Evolutionary conservation across 2,888 invertebrate genomes (phyloP).

Genomic region (Mesorhabditis sp.): DNA sequence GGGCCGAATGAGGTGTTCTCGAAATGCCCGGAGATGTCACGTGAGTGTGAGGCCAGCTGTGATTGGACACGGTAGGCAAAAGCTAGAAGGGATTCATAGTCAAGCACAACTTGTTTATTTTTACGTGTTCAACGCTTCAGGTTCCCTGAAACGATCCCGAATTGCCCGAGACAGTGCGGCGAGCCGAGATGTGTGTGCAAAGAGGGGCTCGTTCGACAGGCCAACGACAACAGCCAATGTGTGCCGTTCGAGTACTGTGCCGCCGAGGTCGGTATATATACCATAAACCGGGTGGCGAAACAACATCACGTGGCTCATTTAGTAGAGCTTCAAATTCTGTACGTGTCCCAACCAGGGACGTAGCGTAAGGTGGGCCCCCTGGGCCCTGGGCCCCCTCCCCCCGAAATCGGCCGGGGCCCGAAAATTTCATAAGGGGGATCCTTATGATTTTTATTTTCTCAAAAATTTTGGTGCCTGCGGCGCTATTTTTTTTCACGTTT

Average conservation of each 20-base stretch:
- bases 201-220: slow-evolving; percentile 50
- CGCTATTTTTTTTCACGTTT: neutral
- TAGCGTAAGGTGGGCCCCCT: too few relatives aligned
- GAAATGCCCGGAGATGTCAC: slow-evolving; percentile 47
- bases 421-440: too few relatives aligned
- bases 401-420: too few relatives aligned
- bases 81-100: too few relatives aligned
- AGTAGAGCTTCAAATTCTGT: too few relatives aligned
- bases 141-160: slow-evolving; percentile 40
- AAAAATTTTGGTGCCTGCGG: neutral
- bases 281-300: too few relatives aligned
- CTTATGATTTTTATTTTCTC: too few relatives aligned
- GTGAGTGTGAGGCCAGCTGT: slow-evolving; percentile 53
- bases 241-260: slow-evolving; percentile 54
- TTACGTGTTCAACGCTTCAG: neutral
- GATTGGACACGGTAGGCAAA: slow-evolving; percentile 51
- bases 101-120: too few relatives aligned
- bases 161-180: slow-evolving; percentile 34
- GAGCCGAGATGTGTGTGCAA: slow-evolving; percentile 32
- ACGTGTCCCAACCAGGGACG: too few relatives aligned
- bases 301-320: too few relatives aligned
- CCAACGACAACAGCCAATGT: slow-evolving; percentile 44
- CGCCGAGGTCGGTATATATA: slow-evolving; percentile 18
- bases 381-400: too few relatives aligned
- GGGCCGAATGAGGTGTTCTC: slow-evolving; percentile 49